Evolutionary conservation across 2,888 invertebrate genomes (phyloP).

Genomic region (Uropetala carovei): DNA sequence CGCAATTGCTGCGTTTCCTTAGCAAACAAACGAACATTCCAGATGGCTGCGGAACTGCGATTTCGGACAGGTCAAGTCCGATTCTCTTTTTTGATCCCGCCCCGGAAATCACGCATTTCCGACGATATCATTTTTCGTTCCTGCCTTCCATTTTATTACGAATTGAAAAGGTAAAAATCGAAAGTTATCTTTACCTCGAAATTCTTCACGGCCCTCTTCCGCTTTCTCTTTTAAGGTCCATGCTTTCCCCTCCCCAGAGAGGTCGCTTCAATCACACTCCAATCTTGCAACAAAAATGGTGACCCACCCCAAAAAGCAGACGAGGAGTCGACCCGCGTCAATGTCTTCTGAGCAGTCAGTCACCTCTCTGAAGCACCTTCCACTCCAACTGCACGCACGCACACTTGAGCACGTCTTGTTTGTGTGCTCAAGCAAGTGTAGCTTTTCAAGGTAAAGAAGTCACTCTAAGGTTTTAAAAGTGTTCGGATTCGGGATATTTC

Average conservation of each 20-base stretch:
- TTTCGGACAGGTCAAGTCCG: no score
- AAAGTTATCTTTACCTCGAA: background rate
- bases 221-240: background rate
- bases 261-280: background rate
- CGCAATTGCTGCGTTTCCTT: no score
- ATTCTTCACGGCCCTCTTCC: background rate
- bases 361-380: no score
- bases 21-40: no score
- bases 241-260: background rate
- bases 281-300: background rate
- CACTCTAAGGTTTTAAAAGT: background rate
- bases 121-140: background rate
- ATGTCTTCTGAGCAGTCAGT: background rate
- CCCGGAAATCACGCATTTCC: background rate
- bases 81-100: background rate
- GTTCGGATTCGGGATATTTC: background rate
- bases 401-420: conserved; percentile 11
- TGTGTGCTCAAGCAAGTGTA: conserved; percentile 15
- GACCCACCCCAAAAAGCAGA: background rate
- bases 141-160: background rate
- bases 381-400: background rate
- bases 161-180: background rate
- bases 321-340: background rate
- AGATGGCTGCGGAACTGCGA: no score
- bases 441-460: background rate